A percentile compares a stretch with the other conserved stretches of the same genome.
These are phyloP conservation scores for Peromyscus aztecus DNA, from an alignment of 2,797 vertebrate species.

Conservation along the genomic window DNA sequence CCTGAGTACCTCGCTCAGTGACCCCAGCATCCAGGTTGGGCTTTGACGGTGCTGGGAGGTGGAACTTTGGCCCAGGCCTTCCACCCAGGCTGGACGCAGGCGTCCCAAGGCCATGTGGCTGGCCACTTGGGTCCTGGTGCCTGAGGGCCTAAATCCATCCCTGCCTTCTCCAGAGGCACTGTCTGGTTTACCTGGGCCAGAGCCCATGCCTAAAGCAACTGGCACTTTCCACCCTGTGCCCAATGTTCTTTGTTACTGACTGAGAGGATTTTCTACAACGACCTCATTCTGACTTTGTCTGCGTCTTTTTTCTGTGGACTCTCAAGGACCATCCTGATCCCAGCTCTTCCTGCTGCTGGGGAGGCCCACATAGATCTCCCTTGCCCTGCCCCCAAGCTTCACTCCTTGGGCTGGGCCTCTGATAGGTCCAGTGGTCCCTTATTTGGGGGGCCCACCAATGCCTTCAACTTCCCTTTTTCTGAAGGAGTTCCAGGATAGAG, in stretches of 20 bases:
- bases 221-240: conserved; percentile 90
- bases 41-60: conserved; percentile 78
- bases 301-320: conserved; percentile 51
- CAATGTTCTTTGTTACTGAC: not conserved
- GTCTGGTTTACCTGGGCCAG: conserved; percentile 85
- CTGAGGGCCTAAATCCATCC: not conserved
- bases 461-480: conserved; percentile 26
- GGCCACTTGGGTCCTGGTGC: conserved; percentile 49
- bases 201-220: conserved; percentile 86
- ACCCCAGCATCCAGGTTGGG: conserved; percentile 77
- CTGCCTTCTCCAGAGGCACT: conserved; percentile 28
- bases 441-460: conserved; percentile 35
- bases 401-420: not conserved
- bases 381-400: not conserved
- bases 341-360: not conserved
- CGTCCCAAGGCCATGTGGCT: conserved; percentile 63
- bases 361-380: not conserved
- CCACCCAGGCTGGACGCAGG: conserved; percentile 41
- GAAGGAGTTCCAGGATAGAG: conserved; percentile 32
- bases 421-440: not conserved
- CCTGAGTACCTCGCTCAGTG: conserved; percentile 80
- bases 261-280: conserved; percentile 33
- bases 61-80: conserved; percentile 65
- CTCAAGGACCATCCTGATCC: not conserved
- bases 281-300: conserved; percentile 28